Percentiles rank a stretch among this genome's conserved stretches.
phyloP scores from a whole-genome alignment of 2,888 invertebrate species.

The Phyllotreta striolata region DNA sequence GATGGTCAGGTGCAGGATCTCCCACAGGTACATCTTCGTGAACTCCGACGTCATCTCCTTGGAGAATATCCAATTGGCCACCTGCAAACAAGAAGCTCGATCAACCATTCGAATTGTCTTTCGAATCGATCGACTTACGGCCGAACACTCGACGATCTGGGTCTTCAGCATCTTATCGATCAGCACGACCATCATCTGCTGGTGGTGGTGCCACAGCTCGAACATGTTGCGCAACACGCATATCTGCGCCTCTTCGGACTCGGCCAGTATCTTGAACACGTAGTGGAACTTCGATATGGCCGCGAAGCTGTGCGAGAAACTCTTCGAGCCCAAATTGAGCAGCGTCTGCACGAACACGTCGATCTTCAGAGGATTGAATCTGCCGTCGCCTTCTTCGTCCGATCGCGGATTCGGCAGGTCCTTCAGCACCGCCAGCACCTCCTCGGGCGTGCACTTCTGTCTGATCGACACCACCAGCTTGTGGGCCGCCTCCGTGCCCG shows the following conservation, averaged over 20 bases:
- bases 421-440: constrained; percentile 85
- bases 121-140: constrained; percentile 61
- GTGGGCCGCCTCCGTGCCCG: constrained; percentile 85
- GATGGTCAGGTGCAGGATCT: constrained; percentile 93
- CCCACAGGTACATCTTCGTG: constrained; percentile 95
- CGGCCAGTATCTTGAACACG: constrained; percentile 90
- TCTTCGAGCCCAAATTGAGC: constrained; percentile 92
- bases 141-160: constrained; percentile 95
- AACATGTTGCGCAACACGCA: constrained; percentile 91
- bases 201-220: constrained; percentile 95
- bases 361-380: constrained; percentile 92
- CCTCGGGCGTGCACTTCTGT: constrained; percentile 89
- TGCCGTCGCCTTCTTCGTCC: constrained; percentile 76
- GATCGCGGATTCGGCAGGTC: constrained; percentile 84
- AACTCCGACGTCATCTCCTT: constrained; percentile 92
- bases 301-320: constrained; percentile 97
- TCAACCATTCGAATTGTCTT: not conserved
- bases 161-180: constrained; percentile 98
- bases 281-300: constrained; percentile 97
- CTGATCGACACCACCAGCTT: constrained; percentile 87
- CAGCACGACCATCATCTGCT: constrained; percentile 96
- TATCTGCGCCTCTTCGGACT: constrained; percentile 95
- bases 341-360: constrained; percentile 97
- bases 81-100: constrained; percentile 20
- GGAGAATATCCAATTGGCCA: constrained; percentile 98